A percentile compares a stretch with the other conserved stretches of the same genome.
Evolutionary conservation across 1,140 invertebrate genomes (phyloP).

Genomic region (Zophobas morio): DNA sequence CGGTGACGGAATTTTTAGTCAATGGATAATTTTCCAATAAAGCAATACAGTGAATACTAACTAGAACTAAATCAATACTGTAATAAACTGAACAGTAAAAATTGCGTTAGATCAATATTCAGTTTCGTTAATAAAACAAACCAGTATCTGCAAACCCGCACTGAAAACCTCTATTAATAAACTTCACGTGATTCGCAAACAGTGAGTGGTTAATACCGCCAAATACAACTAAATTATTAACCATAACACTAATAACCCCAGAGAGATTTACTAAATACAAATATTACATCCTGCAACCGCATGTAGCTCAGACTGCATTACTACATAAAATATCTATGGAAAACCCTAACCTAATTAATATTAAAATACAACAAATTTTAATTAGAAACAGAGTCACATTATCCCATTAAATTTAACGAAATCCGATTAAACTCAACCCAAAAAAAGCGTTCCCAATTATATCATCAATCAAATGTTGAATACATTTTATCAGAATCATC

Average conservation of each 20-base stretch:
- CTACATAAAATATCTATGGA: no score
- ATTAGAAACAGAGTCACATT: no score
- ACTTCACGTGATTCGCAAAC: neutral
- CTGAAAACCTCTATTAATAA: neutral
- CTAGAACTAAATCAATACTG: neutral
- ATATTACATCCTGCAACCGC: neutral
- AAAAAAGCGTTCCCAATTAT: conserved; percentile 13
- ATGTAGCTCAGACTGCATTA: neutral
- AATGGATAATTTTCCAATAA: no score
- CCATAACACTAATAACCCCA: neutral
- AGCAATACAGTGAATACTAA: neutral
- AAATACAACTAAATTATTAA: neutral
- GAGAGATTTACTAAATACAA: neutral
- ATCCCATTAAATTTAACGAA: neutral
- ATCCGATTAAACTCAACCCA: neutral
- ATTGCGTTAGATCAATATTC: neutral
- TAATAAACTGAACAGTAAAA: neutral
- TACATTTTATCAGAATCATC: neutral
- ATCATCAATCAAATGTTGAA: conserved; percentile 33
- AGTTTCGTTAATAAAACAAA: neutral
- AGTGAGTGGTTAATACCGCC: neutral
- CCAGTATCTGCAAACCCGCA: neutral
- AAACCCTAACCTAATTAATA: no score
- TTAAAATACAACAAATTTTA: no score
- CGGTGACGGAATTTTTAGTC: no score